Conservation (phyloP, 2,113 vertebrate genomes). For the Sturnus vulgaris region DNA sequence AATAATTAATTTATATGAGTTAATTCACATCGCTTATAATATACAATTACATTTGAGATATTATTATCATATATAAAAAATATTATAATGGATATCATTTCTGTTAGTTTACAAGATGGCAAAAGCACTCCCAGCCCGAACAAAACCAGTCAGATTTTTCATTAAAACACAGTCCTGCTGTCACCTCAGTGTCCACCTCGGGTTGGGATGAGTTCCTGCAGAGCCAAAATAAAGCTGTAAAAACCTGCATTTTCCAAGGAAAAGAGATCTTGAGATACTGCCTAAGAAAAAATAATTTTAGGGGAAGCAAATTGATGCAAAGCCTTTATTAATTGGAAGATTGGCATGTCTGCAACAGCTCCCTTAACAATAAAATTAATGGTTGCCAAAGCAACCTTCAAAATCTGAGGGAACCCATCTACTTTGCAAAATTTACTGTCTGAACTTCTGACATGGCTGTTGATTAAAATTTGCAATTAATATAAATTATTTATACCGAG, state of each 20-base stretch:
- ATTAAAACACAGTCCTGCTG: background rate
- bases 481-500: background rate
- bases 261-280: background rate
- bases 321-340: background rate
- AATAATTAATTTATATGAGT: background rate
- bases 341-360: background rate
- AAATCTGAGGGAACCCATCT: background rate
- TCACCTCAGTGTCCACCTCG: background rate
- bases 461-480: constrained; percentile 12
- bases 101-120: background rate
- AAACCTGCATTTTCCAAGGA: background rate
- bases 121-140: background rate
- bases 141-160: background rate
- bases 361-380: background rate
- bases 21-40: background rate
- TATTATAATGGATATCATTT: background rate
- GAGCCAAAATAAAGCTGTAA: background rate
- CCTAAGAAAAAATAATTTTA: background rate
- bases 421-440: background rate
- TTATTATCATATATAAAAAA: too few relatives aligned
- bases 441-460: background rate
- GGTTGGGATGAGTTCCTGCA: background rate
- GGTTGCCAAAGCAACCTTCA: constrained; percentile 26
- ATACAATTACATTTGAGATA: too few relatives aligned
- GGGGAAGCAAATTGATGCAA: background rate